Conservation (phyloP, 2,797 vertebrate genomes). For the Acipenser oxyrinchus region DNA sequence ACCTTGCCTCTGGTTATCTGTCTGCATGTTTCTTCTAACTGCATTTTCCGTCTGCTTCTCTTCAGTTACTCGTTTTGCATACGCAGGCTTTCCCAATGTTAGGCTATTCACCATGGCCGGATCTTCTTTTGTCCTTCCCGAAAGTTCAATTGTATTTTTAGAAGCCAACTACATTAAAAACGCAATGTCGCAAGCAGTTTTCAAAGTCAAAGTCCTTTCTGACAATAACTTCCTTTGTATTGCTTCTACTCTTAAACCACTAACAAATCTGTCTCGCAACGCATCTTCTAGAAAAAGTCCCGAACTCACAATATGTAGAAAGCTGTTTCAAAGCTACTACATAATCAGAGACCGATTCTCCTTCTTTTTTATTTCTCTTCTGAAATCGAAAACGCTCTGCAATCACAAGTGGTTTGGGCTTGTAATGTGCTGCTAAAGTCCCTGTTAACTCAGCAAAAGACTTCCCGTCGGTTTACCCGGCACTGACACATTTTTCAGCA, state of each 20-base stretch:
- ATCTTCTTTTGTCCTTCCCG: not conserved
- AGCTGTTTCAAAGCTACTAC: slow-evolving; percentile 9
- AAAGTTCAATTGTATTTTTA: slow-evolving; percentile 3
- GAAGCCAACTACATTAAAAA: slow-evolving; percentile 5
- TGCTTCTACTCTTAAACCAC: slow-evolving; percentile 1
- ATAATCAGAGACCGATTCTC: not conserved
- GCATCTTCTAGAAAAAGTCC: slow-evolving; percentile 9
- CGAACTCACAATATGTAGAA: slow-evolving; percentile 9
- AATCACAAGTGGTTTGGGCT: too few relatives aligned
- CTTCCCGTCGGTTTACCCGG: too few relatives aligned
- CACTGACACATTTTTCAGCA: too few relatives aligned
- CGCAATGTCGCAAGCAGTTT: not conserved
- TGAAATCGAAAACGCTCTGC: not conserved
- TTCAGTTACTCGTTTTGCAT: too few relatives aligned
- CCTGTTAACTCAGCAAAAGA: too few relatives aligned
- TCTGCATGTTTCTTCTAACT: not conserved
- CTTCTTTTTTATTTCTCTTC: not conserved
- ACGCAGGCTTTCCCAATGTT: too few relatives aligned
- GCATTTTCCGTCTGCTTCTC: not conserved
- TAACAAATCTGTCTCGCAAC: slow-evolving; percentile 7
- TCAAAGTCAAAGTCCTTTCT: not conserved
- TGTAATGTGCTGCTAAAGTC: too few relatives aligned
- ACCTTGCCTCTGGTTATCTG: not conserved
- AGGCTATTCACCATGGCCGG: not conserved
- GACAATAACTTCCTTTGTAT: slow-evolving; percentile 7